Conservation (phyloP, 2,888 invertebrate genomes). For the Selenia dentaria region DNA sequence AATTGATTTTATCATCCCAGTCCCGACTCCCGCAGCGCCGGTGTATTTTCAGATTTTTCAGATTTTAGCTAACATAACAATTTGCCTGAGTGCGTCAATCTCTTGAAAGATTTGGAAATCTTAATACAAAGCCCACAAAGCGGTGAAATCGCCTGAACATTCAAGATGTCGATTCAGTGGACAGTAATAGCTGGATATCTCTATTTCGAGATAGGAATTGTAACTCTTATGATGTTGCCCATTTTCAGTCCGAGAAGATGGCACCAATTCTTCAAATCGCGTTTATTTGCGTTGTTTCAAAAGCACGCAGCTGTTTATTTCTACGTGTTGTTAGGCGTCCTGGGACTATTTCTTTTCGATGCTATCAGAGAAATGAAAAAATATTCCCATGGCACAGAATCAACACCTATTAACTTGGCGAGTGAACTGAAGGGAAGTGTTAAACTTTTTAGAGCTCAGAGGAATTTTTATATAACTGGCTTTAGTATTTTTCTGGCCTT, state of each 20-base stretch:
- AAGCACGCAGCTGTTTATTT: conserved; percentile 88
- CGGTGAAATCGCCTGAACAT: too few relatives aligned
- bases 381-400: conserved; percentile 81
- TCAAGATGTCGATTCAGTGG: conserved; percentile 95
- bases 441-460: conserved; percentile 90
- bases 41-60: too few relatives aligned
- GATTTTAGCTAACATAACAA: too few relatives aligned
- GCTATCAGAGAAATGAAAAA: conserved; percentile 89
- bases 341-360: conserved; percentile 88
- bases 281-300: conserved; percentile 86
- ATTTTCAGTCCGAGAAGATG: conserved; percentile 90
- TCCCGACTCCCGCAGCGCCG: too few relatives aligned
- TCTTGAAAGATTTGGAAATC: too few relatives aligned
- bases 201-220: conserved; percentile 87
- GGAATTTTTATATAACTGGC: conserved; percentile 92
- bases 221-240: conserved; percentile 87
- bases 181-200: conserved; percentile 89
- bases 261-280: conserved; percentile 90
- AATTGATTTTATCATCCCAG: too few relatives aligned
- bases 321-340: conserved; percentile 82
- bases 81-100: too few relatives aligned
- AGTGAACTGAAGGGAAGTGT: conserved; percentile 88
- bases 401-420: conserved; percentile 74
- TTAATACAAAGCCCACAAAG: too few relatives aligned
- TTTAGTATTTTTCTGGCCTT: conserved; percentile 90